These are phyloP conservation scores for Elymnias hypermnestra DNA, from an alignment of 1,140 invertebrate genomes.

Conservation along the genomic window DNA sequence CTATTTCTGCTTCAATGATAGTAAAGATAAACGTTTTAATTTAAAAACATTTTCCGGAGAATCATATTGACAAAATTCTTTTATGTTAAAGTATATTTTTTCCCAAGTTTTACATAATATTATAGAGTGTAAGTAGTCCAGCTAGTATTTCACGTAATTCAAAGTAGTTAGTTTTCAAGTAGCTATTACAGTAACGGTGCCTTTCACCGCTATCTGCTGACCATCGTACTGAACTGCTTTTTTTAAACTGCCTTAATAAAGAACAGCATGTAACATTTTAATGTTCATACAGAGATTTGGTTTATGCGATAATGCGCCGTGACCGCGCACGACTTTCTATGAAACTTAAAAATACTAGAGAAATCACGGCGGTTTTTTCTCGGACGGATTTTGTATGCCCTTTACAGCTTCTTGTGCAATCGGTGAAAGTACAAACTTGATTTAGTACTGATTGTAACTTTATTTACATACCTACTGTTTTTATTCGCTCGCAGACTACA, in stretches of 20 bases:
- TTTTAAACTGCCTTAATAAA: slow-evolving; percentile 68
- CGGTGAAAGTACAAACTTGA: slow-evolving; percentile 17
- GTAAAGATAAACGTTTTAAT: no score
- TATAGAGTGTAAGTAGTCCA: no score
- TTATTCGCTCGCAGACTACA: slow-evolving; percentile 4
- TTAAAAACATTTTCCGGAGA: no score
- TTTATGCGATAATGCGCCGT: slow-evolving; percentile 64
- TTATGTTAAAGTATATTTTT: no score
- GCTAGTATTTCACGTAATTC: slow-evolving; percentile 17
- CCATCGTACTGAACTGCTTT: slow-evolving; percentile 67
- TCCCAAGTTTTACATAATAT: no score
- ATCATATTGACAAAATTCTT: no score
- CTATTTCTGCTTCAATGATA: no score
- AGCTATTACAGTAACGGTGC: slow-evolving; percentile 66
- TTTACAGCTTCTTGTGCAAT: slow-evolving; percentile 27
- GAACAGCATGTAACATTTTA: slow-evolving; percentile 67
- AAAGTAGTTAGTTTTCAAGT: slow-evolving; percentile 36
- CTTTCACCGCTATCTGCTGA: slow-evolving; percentile 72
- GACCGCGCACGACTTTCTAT: slow-evolving; percentile 70
- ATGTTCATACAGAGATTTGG: slow-evolving; percentile 65
- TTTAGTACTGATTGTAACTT: slow-evolving; percentile 8
- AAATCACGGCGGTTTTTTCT: slow-evolving; percentile 37
- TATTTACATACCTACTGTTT: slow-evolving; percentile 12
- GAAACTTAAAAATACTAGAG: slow-evolving; percentile 29
- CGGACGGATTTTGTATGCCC: slow-evolving; percentile 41